Evolutionary conservation across 2,888 invertebrate species (phyloP).

Genomic region (Papilio demoleus): DNA sequence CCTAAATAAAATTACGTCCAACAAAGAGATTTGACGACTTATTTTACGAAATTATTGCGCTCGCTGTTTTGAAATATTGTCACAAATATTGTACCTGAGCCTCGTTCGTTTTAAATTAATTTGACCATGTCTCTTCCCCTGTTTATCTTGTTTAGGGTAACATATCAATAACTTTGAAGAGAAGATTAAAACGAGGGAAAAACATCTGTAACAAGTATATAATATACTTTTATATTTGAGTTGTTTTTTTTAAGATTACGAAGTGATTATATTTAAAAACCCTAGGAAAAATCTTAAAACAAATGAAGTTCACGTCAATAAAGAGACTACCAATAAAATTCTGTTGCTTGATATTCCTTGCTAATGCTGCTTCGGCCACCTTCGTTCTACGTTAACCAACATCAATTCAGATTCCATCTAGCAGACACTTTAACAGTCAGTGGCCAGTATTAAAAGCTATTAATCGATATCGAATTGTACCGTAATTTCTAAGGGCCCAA

Average conservation of each 20-base stretch:
- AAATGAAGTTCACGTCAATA: background rate
- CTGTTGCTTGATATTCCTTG: background rate
- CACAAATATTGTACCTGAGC: slow-evolving; percentile 21
- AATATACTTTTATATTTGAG: background rate
- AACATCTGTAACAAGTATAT: background rate
- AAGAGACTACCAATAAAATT: background rate
- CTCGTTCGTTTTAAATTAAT: slow-evolving; percentile 12
- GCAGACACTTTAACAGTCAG: background rate
- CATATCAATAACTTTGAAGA: background rate
- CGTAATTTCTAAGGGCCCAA: background rate
- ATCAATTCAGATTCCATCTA: background rate
- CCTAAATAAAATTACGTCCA: slow-evolving; percentile 32
- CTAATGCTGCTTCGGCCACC: background rate
- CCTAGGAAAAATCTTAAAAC: background rate
- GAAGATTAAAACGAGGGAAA: background rate
- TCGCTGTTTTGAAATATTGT: background rate
- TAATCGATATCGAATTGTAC: background rate
- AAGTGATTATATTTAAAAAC: background rate
- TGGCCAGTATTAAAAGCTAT: too few species aligned
- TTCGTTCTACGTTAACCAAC: background rate
- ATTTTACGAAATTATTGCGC: slow-evolving; percentile 23
- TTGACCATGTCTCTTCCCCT: slow-evolving; percentile 6
- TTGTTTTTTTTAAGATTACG: background rate
- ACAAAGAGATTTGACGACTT: slow-evolving; percentile 30
- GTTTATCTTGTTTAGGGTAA: background rate